A percentile compares a stretch with the other conserved stretches of the same genome.
Conservation (phyloP, 2,797 vertebrate species). For the Gila robusta region DNA sequence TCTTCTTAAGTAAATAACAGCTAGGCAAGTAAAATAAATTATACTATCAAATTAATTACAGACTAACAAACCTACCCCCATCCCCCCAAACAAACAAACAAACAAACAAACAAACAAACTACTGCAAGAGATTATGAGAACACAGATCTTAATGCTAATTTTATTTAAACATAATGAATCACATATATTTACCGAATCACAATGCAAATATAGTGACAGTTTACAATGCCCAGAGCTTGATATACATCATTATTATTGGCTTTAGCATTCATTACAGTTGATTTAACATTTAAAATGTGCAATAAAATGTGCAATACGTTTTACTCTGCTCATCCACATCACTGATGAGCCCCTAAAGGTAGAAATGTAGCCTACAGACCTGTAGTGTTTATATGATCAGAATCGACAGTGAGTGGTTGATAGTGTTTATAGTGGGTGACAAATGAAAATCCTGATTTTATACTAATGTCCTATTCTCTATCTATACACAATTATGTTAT, state of each 20-base stretch:
- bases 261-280: slow-evolving; percentile 17
- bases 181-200: slow-evolving; percentile 61
- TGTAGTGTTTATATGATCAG: not conserved
- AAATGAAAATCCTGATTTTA: not conserved
- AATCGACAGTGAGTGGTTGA: not conserved
- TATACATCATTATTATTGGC: slow-evolving; percentile 18
- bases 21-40: too few relatives aligned
- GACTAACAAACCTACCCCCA: too few relatives aligned
- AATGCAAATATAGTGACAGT: slow-evolving; percentile 50
- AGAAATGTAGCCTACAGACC: not conserved
- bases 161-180: slow-evolving; percentile 52
- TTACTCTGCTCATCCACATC: not conserved
- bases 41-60: too few relatives aligned
- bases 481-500: not conserved
- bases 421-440: not conserved
- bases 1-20: too few relatives aligned
- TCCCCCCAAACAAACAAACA: too few relatives aligned
- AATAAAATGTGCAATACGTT: not conserved
- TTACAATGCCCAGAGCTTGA: slow-evolving; percentile 53
- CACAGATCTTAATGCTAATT: not conserved
- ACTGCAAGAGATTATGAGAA: not conserved
- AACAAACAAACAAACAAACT: too few relatives aligned
- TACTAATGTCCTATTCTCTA: not conserved
- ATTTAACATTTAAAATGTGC: slow-evolving; percentile 31
- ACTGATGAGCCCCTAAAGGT: slow-evolving; percentile 4